Base-by-base conservation (phyloP, 2,797 vertebrate species). In the Melopsittacus undulatus region DNA sequence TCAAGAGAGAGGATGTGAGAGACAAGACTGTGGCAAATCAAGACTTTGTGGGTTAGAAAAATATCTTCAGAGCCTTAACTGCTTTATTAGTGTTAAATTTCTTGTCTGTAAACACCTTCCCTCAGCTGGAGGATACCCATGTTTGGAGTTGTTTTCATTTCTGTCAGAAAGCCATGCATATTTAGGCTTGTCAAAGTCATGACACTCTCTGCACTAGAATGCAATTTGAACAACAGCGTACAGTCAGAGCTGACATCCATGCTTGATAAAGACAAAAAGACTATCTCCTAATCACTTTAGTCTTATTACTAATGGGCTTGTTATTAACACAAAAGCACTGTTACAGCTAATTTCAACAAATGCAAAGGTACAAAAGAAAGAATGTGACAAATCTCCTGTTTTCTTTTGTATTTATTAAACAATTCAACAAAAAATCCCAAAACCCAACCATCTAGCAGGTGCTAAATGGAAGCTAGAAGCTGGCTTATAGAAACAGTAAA, bases 281-380 rank as follows among this genome's bases (percentile, higher is more conserved):
- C 29, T 74, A 12, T 62, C 24, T 78, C 21, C 43, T 94, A 95
- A 91, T 89, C 45, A 45, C 48, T 93, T 76, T 22, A 68, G 23
- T 91, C 57, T 91, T 91, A 21, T 85, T 93, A 49, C 43, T 93
- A 87, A 90, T 83, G 36, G 21, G 29, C 8, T 96, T 75, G n/a
- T 79, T 92, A 75, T 84, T 83, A 56, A 21, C 74, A 69, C 19
- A 78, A 38, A 95, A 74, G 8, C 66, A 42, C 10, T 19, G 26
- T 32, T 93, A 64, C 8, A 84, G 22, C 61, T 91, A 87, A 91
- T 93, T 96, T 93, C 36, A 87, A 34, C 96, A 79, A 36, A 54
- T 46, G 43, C 26, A 62, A 85, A 48, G 24, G 36, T 27, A 48
- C 32, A 46, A 73, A 83, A 91, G 7, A 52, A 95, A 76, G 3